Conservation (phyloP, 2,113 vertebrate genomes). For the Lampris megalopsis region DNA sequence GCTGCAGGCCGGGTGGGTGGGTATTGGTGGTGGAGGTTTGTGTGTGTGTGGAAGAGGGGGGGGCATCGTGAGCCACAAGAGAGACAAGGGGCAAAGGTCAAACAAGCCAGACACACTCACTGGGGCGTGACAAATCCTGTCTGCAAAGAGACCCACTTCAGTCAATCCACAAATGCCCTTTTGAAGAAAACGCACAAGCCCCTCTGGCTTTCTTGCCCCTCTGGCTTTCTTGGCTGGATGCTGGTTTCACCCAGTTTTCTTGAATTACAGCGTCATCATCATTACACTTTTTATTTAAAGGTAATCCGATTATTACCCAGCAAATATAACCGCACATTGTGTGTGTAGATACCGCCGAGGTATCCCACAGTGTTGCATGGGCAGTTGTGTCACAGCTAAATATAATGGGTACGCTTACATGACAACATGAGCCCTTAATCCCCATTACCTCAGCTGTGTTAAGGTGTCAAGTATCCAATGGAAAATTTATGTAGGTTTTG, state of each 20-base stretch:
- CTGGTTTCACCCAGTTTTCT: neutral
- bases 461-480: neutral
- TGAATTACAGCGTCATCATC: neutral
- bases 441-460: neutral
- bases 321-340: neutral
- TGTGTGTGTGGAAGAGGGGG: slow-evolving; percentile 5
- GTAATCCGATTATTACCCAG: neutral
- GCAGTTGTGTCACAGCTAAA: no score
- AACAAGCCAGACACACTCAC: slow-evolving; percentile 77
- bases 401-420: neutral
- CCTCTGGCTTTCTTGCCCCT: slow-evolving; percentile 30
- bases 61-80: slow-evolving; percentile 2
- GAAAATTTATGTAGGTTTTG: neutral
- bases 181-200: slow-evolving; percentile 44
- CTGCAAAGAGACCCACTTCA: slow-evolving; percentile 73
- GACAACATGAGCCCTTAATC: neutral
- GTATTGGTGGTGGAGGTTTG: slow-evolving; percentile 2
- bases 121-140: slow-evolving; percentile 78
- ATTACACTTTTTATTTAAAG: neutral
- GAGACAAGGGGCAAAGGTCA: slow-evolving; percentile 71
- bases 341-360: neutral
- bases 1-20: slow-evolving; percentile 75
- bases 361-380: neutral
- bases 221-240: neutral
- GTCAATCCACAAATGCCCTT: slow-evolving; percentile 46